phyloP scores from a whole-genome alignment of 2,797 vertebrate species.

The Cheirogaleus major region DNA sequence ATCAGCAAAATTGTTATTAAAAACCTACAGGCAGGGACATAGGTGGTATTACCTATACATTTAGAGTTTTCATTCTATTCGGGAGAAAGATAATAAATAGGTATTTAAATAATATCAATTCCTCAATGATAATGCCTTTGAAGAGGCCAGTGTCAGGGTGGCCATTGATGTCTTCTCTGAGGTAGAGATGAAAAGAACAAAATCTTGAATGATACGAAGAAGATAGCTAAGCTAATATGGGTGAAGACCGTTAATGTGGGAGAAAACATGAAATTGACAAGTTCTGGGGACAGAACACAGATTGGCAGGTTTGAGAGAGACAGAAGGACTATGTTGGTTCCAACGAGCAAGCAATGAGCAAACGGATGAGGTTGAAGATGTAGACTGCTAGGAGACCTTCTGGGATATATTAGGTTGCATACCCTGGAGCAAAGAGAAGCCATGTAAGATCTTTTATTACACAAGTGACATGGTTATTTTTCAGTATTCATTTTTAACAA shows the following conservation, averaged over 20 bases:
- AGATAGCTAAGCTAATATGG: background rate
- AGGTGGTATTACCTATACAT: background rate
- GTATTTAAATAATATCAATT: background rate
- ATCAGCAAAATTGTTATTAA: background rate
- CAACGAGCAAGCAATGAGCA: background rate
- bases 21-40: background rate
- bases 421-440: background rate
- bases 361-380: background rate
- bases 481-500: background rate
- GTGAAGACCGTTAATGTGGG: background rate
- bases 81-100: background rate
- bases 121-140: background rate
- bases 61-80: background rate
- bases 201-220: background rate
- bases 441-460: background rate
- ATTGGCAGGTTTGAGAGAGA: background rate
- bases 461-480: background rate
- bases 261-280: background rate
- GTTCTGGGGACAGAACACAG: background rate
- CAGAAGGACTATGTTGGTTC: background rate
- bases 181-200: background rate
- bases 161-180: background rate
- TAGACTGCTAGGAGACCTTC: fast-evolving
- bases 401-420: background rate
- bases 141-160: background rate